Evolutionary conservation across 2,888 invertebrate species (phyloP).

Genomic region (Eulithis testata): DNA sequence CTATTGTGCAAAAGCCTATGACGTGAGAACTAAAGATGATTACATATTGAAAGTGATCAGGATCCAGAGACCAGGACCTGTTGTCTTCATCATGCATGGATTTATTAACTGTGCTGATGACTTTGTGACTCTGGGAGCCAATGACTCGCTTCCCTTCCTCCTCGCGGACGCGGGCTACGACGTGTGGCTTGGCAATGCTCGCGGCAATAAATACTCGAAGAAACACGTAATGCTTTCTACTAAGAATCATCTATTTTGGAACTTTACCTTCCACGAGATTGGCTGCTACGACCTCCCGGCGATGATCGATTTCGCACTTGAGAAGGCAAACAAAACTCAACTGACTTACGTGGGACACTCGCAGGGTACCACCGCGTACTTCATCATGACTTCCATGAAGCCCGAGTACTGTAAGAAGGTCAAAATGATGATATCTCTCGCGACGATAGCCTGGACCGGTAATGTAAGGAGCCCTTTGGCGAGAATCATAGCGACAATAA

Average conservation of each 20-base stretch:
- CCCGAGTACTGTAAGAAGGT: conserved; percentile 87
- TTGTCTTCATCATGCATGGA: conserved; percentile 89
- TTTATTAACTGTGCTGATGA: conserved; percentile 87
- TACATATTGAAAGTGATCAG: conserved; percentile 42
- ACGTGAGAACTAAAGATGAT: conserved; percentile 44
- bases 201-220: conserved; percentile 87
- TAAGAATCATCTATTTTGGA: conserved; percentile 75
- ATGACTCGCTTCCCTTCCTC: conserved; percentile 82
- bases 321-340: conserved; percentile 75
- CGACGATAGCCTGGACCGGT: conserved; percentile 85
- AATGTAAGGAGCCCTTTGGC: conserved; percentile 59
- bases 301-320: conserved; percentile 87
- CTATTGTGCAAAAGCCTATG: conserved; percentile 34
- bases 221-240: conserved; percentile 66
- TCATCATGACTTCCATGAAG: conserved; percentile 83
- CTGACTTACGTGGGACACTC: conserved; percentile 91
- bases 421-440: conserved; percentile 82
- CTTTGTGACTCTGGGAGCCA: conserved; percentile 86
- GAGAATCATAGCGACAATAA: conserved; percentile 5
- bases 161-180: conserved; percentile 86
- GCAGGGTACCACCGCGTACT: conserved; percentile 87
- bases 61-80: conserved; percentile 49
- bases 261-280: conserved; percentile 90
- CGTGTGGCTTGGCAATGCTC: conserved; percentile 90
- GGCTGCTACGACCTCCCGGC: conserved; percentile 89